Evolutionary conservation across 92 coral and sea anemone genomes (phyloP).

Genomic region (Paragorgia papillata): DNA sequence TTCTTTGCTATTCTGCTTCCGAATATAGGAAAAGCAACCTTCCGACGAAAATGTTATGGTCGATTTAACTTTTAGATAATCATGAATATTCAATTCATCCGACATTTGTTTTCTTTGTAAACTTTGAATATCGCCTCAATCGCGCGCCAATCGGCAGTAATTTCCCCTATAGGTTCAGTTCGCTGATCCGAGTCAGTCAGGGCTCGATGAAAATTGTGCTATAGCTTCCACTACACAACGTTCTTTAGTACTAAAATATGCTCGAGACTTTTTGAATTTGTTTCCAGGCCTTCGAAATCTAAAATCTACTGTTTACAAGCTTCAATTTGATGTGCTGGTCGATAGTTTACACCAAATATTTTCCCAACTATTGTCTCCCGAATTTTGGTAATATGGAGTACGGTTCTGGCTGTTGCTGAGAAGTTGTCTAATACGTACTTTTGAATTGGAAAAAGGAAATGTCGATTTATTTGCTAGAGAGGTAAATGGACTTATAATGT

Average conservation of each 20-base stretch:
- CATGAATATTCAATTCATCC: conserved; percentile 19
- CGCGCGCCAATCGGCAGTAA: background rate
- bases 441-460: conserved; percentile 11
- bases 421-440: background rate
- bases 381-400: background rate
- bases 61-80: conserved; percentile 9
- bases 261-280: conserved; percentile 17
- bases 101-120: background rate
- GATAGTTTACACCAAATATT: background rate
- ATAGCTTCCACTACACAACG: conserved; percentile 9
- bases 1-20: background rate
- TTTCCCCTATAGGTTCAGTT: too few relatives aligned
- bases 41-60: conserved; percentile 27
- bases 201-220: background rate
- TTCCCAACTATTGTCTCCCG: background rate
- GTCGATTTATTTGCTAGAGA: background rate
- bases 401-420: background rate
- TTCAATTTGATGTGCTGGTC: background rate
- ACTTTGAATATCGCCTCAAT: background rate
- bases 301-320: conserved; percentile 7
- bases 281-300: background rate
- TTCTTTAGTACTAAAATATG: conserved; percentile 15
- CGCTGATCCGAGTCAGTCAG: background rate
- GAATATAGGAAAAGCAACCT: conserved; percentile 4
- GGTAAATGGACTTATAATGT: conserved; percentile 12